Evolutionary conservation across 2,797 vertebrate species (phyloP), one percentile per base, ranked within the genome.

Genomic region (Dryobates pubescens): DNA sequence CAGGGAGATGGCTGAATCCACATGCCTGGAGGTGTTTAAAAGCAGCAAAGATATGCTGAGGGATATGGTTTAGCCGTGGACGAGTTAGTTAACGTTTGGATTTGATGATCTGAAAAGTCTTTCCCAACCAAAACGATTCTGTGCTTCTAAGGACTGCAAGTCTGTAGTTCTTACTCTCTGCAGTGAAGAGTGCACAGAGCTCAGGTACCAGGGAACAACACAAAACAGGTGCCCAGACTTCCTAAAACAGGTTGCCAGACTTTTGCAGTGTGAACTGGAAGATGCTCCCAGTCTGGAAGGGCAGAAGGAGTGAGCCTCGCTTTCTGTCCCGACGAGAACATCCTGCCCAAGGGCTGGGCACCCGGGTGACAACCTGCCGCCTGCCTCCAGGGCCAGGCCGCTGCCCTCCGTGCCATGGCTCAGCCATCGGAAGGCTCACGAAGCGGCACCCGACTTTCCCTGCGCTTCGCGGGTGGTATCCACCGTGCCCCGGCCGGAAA

Each of bases 381-480:
- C 57, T 10, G 72, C 19, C 30, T 38, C 75, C 20, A 3, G 49
- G 20, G 38, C n/a, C 49, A 0, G 24, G 73, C 73, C 15, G 29
- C 62, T 38, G 41, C 61, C 2, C 22, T 49, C 49, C 23, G 49
- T 49, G 49, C 49, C 49, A 23, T 24, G 22, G 22, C 49, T 49
- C 53, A 9, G 80, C 69, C 4, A 23, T 72, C 3, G 64, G 7
- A 6, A 10, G 32, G 36, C 26, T 64, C 59, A 0, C 0, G 41
- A 38, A 24, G 54, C 67, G 62, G 43, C 13, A 17, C 4, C 87
- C 62, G 11, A 2, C 13, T 12, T 6, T 58, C 65, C 49, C 70
- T 0, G 70, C 77, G 7, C n/a, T 62, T 41, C 58, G 58, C 0
- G 64, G 56, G 27, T 63, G 29, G 34, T 17, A 3, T 2, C 38